These are phyloP conservation scores for Lasioglossum figueresi DNA, from an alignment of 2,888 invertebrate species.

Conservation along the genomic window DNA sequence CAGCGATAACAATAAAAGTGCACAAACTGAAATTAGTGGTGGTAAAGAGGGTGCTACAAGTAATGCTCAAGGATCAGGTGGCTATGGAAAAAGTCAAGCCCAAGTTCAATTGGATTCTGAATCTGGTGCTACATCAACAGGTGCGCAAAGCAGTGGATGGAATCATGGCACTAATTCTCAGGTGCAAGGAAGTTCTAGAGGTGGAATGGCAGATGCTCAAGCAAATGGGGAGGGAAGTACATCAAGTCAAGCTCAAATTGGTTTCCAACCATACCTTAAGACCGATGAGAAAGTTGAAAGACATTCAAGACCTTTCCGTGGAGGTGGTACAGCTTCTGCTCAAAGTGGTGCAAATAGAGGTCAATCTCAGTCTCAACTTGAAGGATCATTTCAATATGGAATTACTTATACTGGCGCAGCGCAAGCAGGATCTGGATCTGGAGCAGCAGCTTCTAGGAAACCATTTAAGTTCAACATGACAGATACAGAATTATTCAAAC, in stretches of 20 bases:
- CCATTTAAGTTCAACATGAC: constrained; percentile 78
- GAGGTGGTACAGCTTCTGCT: constrained; percentile 91
- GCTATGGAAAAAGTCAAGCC: constrained; percentile 90
- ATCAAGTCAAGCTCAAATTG: constrained; percentile 95
- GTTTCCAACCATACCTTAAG: constrained; percentile 91
- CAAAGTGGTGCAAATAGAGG: constrained; percentile 91
- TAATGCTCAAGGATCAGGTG: constrained; percentile 90
- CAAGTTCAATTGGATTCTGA: constrained; percentile 91
- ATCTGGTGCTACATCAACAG: constrained; percentile 90
- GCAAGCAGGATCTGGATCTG: constrained; percentile 90
- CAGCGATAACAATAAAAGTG: constrained; percentile 90
- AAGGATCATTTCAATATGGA: constrained; percentile 92
- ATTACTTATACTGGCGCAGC: constrained; percentile 92
- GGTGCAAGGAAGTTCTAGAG: constrained; percentile 92
- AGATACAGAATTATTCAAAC: constrained; percentile 76
- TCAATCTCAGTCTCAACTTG: constrained; percentile 92
- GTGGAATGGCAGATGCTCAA: constrained; percentile 94
- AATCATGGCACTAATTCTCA: constrained; percentile 92
- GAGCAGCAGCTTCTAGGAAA: constrained; percentile 79
- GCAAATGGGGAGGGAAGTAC: constrained; percentile 93
- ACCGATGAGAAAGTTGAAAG: constrained; percentile 84
- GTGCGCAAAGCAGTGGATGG: constrained; percentile 90
- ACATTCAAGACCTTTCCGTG: constrained; percentile 87
- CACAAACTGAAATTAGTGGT: constrained; percentile 89
- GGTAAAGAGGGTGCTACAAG: constrained; percentile 91